Base-by-base conservation (phyloP, 2,888 invertebrate species). In the Mycalesis mineus region DNA sequence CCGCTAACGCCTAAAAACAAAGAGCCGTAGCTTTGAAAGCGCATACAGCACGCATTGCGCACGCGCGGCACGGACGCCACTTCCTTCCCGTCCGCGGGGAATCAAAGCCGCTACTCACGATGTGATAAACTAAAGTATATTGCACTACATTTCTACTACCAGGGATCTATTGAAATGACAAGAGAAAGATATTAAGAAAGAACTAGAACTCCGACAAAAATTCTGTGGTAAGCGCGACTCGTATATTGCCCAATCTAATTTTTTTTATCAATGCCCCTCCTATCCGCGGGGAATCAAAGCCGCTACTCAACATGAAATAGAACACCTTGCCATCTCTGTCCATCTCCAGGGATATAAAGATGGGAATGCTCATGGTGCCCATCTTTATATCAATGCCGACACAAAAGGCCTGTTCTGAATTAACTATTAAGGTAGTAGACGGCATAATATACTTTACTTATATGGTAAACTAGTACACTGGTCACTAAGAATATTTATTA, bases 31-130 rank as follows among this genome's bases (percentile, higher is more conserved):
- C 15, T 28, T 47, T 47, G 47, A 33, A 33, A 15, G 48, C 54
- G 68, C 68, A 67, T 60, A 56, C 62, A 48, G 58, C 53, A 55
- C 65, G 68, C 71, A 74, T 76, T 70, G 66, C 64, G 71, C 69
- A 85, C 69, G 73, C 84, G 63, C 66, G 62, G 69, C 85, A 83
- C 84, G 85, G 56, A 64, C 58, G 61, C 57, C 70, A 67, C 75
- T 86, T 87, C 87, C 87, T 84, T 85, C 82, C 85, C 68, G 75
- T 65, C 78, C 76, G 75, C 78, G 67, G 80, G 82, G 84, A 84
- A 79, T 76, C 68, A 54, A 61, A 57, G 17, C 53, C 53, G 36
- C 52, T 42, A 41, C 52, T 33, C 40, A 42, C 33, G 47, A 47
- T 31, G n/a, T n/a, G n/a, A n/a, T n/a, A n/a, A n/a, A n/a, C n/a